Percentiles rank a stretch among this genome's conserved stretches.
These are phyloP conservation scores for Crypturellus undulatus DNA, from an alignment of 2,113 vertebrate genomes.

Conservation along the genomic window DNA sequence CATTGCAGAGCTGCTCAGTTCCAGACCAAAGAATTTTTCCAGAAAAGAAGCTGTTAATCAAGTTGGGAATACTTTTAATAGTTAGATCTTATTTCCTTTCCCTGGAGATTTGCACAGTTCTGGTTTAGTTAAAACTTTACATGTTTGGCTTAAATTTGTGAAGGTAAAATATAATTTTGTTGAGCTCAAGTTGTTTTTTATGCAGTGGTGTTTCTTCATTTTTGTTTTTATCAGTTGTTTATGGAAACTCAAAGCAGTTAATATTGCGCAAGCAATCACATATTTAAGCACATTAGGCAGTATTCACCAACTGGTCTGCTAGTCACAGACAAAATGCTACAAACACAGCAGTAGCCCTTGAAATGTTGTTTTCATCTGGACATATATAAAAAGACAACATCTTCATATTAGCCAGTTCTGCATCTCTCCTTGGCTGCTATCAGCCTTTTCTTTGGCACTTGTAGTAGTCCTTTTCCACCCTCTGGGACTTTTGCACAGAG, in stretches of 20 bases:
- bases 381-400: accelerated
- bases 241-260: background rate
- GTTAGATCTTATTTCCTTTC: background rate
- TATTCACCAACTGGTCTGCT: background rate
- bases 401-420: background rate
- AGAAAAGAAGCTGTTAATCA: background rate
- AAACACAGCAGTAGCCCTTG: accelerated
- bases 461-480: background rate
- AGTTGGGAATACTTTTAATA: background rate
- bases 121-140: background rate
- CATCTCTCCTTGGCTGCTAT: background rate
- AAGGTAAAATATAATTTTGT: background rate
- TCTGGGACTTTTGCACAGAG: background rate
- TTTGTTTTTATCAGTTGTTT: background rate
- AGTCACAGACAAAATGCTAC: background rate
- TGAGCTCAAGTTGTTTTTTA: background rate
- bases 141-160: background rate
- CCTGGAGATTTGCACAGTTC: background rate
- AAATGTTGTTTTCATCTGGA: background rate
- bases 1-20: background rate
- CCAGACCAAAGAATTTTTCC: background rate
- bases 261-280: background rate
- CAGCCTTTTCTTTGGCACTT: background rate
- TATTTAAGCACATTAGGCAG: background rate
- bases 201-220: background rate